Evolutionary conservation across 2,113 vertebrate genomes (phyloP).

Genomic region (Xenotilapia caudafasciata): DNA sequence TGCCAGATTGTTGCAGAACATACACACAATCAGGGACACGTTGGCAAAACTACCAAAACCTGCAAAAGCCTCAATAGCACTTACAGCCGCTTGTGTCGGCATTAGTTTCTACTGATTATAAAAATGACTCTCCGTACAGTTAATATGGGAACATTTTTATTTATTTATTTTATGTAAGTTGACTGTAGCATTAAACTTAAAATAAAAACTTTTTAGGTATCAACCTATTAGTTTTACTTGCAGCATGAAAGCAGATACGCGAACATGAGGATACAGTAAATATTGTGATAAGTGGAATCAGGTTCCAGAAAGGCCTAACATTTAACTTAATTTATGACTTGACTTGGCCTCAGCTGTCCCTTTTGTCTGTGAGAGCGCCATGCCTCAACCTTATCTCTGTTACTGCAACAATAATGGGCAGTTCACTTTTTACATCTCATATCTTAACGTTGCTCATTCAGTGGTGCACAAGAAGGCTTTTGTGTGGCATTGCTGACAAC

Average conservation of each 20-base stretch:
- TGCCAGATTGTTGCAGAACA: neutral
- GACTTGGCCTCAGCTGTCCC: neutral
- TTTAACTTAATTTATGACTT: neutral
- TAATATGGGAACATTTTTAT: neutral
- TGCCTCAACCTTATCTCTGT: neutral
- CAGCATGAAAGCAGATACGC: neutral
- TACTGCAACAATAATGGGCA: neutral
- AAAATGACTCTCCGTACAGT: neutral
- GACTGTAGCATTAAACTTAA: neutral
- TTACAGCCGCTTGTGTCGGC: neutral
- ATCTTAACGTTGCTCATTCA: neutral
- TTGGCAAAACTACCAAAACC: neutral
- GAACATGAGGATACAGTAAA: neutral
- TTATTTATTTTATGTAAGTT: neutral
- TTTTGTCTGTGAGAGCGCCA: neutral
- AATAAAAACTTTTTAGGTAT: neutral
- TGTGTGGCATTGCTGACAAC: slow-evolving; percentile 48
- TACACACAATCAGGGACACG: neutral
- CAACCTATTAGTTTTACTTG: neutral
- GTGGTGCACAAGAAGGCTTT: slow-evolving; percentile 29
- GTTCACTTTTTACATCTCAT: neutral
- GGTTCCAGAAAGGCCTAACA: neutral
- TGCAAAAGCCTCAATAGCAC: neutral
- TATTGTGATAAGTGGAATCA: neutral
- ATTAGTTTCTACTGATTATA: neutral